Percentiles rank a stretch among this genome's conserved stretches.
These are phyloP conservation scores for Bucco capensis DNA, from an alignment of 2,113 vertebrate genomes.

Conservation along the genomic window DNA sequence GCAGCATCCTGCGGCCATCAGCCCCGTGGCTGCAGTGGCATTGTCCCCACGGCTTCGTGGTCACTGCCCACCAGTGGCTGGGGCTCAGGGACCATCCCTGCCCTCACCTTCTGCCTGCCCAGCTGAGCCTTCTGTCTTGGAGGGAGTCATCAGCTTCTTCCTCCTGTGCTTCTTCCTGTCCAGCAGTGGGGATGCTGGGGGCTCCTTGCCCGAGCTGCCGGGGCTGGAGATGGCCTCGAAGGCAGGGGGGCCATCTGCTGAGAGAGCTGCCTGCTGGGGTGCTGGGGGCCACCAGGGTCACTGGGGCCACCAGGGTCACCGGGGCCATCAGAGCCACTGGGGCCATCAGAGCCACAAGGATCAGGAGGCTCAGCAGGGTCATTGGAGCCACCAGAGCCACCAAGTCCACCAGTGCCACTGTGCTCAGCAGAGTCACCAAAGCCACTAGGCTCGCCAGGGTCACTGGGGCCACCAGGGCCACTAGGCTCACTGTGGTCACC, in stretches of 20 bases:
- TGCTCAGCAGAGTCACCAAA: background rate
- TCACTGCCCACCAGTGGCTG: fast-evolving
- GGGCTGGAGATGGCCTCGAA: slow-evolving; percentile 72
- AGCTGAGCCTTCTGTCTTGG: slow-evolving; percentile 83
- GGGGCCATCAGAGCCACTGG: background rate
- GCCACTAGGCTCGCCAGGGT: background rate
- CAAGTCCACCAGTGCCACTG: background rate
- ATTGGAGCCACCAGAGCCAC: background rate
- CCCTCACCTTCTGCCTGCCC: slow-evolving; percentile 92
- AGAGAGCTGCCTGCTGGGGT: fast-evolving
- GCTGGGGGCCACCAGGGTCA: fast-evolving
- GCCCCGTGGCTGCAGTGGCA: fast-evolving
- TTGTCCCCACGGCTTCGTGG: fast-evolving
- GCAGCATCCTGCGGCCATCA: fast-evolving
- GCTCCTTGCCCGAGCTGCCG: slow-evolving; percentile 74
- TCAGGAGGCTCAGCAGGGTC: background rate
- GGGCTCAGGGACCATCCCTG: fast-evolving
- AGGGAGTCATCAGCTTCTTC: slow-evolving; percentile 91
- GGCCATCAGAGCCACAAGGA: background rate
- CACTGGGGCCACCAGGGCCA: too few species aligned
- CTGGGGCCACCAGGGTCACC: background rate
- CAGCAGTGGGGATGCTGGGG: slow-evolving; percentile 84
- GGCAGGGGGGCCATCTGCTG: background rate
- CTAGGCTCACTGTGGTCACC: too few species aligned
- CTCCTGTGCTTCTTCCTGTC: slow-evolving; percentile 90